These are phyloP conservation scores for Asteroscopus sphinx DNA, from an alignment of 2,888 invertebrate genomes.

Conservation along the genomic window DNA sequence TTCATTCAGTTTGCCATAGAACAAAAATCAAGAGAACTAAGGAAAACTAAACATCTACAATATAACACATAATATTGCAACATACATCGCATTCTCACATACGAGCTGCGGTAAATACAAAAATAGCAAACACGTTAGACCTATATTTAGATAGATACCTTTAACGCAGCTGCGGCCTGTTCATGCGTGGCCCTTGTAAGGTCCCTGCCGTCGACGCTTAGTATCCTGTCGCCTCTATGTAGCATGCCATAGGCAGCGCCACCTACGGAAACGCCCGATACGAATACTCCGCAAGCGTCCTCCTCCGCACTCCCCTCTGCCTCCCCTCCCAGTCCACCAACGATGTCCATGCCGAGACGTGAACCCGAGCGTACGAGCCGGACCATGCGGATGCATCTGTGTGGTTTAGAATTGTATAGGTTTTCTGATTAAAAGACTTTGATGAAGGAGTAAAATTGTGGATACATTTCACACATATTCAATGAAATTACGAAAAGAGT, in stretches of 20 bases:
- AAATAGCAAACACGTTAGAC: neutral
- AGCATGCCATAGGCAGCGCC: constrained; percentile 87
- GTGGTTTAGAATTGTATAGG: constrained; percentile 3
- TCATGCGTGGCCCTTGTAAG: constrained; percentile 94
- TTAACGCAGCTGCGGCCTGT: constrained; percentile 92
- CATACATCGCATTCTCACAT: too few relatives aligned
- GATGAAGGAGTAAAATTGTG: too few relatives aligned
- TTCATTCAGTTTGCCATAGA: too few relatives aligned
- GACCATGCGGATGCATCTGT: constrained; percentile 86
- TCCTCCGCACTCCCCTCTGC: constrained; percentile 75
- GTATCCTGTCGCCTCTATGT: constrained; percentile 92
- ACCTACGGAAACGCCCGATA: constrained; percentile 82
- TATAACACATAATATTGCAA: too few relatives aligned
- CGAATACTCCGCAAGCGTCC: constrained; percentile 85
- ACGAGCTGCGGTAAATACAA: too few relatives aligned
- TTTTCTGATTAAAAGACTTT: neutral
- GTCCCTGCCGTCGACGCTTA: constrained; percentile 94
- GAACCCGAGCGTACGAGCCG: constrained; percentile 85
- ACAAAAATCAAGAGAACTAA: too few relatives aligned
- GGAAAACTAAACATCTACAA: too few relatives aligned
- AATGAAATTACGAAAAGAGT: too few relatives aligned
- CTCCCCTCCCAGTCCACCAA: constrained; percentile 85
- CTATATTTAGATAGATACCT: constrained; percentile 69
- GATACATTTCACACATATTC: too few relatives aligned
- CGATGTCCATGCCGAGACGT: constrained; percentile 87